These are phyloP conservation scores for Tinamus major DNA, from an alignment of 2,797 vertebrate genomes.

Conservation along the genomic window DNA sequence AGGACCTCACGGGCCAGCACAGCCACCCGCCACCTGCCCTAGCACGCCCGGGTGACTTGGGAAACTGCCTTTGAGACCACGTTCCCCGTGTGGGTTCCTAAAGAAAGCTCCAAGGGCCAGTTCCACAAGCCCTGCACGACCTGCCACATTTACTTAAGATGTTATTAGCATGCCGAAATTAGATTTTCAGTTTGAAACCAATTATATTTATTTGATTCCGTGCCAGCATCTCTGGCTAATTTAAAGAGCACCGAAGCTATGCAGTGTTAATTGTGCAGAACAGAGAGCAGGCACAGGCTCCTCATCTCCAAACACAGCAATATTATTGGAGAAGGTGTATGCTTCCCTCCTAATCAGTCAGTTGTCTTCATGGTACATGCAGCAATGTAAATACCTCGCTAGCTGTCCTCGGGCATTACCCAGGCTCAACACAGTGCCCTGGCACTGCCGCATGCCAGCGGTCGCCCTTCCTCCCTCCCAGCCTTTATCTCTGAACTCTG, in stretches of 20 bases:
- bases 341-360: conserved; percentile 49
- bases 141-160: conserved; percentile 57
- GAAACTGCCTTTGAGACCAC: background rate
- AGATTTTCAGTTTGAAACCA: conserved; percentile 69
- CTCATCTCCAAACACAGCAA: conserved; percentile 33
- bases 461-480: background rate
- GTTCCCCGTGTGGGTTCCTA: background rate
- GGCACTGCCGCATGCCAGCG: background rate
- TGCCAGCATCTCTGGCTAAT: conserved; percentile 44
- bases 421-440: background rate
- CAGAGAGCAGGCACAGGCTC: conserved; percentile 14
- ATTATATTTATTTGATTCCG: conserved; percentile 59
- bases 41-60: background rate
- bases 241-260: conserved; percentile 57
- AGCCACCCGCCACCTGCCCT: background rate
- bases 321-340: background rate
- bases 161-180: conserved; percentile 62
- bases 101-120: background rate
- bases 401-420: conserved; percentile 37
- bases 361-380: conserved; percentile 30
- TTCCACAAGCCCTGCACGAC: conserved; percentile 21
- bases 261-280: conserved; percentile 34
- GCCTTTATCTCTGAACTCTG: conserved; percentile 52
- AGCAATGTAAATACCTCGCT: conserved; percentile 26
- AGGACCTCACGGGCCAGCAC: background rate